Evolutionary conservation across 2,113 vertebrate species (phyloP).

Genomic region (Oreotragus oreotragus): DNA sequence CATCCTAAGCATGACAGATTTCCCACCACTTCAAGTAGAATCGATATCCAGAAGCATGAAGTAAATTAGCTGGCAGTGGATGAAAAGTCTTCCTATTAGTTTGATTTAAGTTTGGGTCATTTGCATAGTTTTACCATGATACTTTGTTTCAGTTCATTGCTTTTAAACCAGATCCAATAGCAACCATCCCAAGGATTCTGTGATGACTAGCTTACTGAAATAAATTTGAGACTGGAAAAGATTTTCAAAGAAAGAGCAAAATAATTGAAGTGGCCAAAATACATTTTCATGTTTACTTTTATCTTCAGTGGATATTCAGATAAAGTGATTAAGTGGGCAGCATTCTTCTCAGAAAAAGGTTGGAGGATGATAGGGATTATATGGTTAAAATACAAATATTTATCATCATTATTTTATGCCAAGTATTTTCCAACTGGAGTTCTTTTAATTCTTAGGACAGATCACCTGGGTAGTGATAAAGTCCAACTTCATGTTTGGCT

Average conservation of each 20-base stretch:
- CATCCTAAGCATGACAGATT: constrained; percentile 70
- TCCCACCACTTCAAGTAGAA: constrained; percentile 45
- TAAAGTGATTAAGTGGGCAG: not conserved
- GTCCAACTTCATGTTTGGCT: not conserved
- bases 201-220: constrained; percentile 48
- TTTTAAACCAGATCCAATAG: constrained; percentile 54
- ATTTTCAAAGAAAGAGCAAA: constrained; percentile 39
- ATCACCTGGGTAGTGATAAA: not conserved
- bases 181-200: constrained; percentile 51
- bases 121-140: constrained; percentile 78
- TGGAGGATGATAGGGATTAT: not conserved
- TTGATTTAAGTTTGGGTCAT: constrained; percentile 73
- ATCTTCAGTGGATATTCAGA: not conserved
- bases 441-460: not conserved
- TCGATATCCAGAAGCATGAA: constrained; percentile 68
- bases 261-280: constrained; percentile 13
- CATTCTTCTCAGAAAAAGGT: not conserved
- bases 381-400: not conserved
- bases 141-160: constrained; percentile 77
- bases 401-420: not conserved
- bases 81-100: constrained; percentile 67
- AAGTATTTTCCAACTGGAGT: not conserved
- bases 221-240: constrained; percentile 53
- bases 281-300: constrained; percentile 9
- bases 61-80: constrained; percentile 65